Percentiles rank a stretch among this genome's conserved stretches.
Conservation (phyloP, 2,113 vertebrate genomes). For the Caloenas nicobarica region DNA sequence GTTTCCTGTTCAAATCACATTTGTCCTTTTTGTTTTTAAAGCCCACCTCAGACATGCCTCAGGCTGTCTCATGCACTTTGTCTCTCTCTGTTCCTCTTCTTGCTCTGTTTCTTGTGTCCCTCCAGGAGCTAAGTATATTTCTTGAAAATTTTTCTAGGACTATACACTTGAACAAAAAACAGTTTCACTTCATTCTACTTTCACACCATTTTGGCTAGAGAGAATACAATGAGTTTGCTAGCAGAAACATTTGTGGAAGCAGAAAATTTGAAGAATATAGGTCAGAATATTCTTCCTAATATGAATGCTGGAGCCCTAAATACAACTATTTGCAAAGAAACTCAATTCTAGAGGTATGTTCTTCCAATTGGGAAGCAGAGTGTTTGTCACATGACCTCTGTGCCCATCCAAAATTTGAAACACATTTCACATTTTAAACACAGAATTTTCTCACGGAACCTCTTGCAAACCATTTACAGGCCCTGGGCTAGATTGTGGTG, state of each 20-base stretch:
- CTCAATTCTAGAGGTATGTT: background rate
- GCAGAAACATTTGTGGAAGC: background rate
- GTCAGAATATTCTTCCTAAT: background rate
- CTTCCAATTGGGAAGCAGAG: conserved; percentile 24
- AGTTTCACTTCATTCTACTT: background rate
- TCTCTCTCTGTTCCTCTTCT: background rate
- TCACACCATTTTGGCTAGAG: background rate
- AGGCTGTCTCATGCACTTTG: background rate
- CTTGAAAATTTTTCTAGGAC: background rate
- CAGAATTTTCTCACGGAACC: conserved; percentile 55
- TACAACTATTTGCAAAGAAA: background rate
- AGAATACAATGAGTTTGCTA: background rate
- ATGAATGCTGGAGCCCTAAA: background rate
- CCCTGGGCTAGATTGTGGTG: conserved; percentile 40
- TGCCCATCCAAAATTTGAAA: conserved; percentile 53
- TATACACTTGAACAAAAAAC: background rate
- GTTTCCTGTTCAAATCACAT: background rate
- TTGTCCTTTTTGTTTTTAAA: conserved; percentile 1
- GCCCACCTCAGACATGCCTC: background rate
- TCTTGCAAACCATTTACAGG: conserved; percentile 65
- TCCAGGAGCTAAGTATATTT: background rate
- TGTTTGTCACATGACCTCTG: background rate
- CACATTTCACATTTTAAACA: conserved; percentile 65
- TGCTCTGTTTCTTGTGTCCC: background rate
- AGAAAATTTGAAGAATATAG: background rate